Base-by-base conservation (phyloP, 1,140 invertebrate genomes). In the Lanistes nyassanus region DNA sequence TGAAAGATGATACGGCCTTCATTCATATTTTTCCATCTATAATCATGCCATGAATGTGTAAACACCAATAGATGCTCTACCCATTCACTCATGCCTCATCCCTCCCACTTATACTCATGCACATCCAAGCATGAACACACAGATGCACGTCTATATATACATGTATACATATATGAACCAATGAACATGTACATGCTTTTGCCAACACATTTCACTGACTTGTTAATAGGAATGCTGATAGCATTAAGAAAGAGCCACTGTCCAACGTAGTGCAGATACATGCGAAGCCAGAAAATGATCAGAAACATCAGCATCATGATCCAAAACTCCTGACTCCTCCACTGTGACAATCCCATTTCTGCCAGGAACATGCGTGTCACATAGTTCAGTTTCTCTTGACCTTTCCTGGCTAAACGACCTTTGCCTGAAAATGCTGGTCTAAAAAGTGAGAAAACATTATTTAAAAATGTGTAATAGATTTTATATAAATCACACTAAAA, bases 271-370 rank as follows among this genome's bases (percentile, higher is more conserved):
- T 87, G 86, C 29, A 84, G 71, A 74, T 80, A 87, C 70, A 85
- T 81, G 19, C 85, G 69, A 26, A 88, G 73, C 79, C 87, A 88
- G 76, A 84, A 86, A 2, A 85, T 78, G 29, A 87, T 37, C 11
- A 86, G 77, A 56, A 88, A 83, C 81, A 88, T 76, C n/a, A 87
- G 55, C 56, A 87, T 65, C 86, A 87, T 88, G 29, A 81, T 83
- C 87, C 87, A 88, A 81, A 88, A 88, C 74, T 88, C 86, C 31
- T 81, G 75, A 75, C 84, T 86, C 21, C 84, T 75, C 86, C 87
- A 88, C 79, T 87, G 84, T 9, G 86, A 85, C 34, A 88, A 73
- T 13, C 87, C 87, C 31, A 87, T 75, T 77, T 88, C 87, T 0
- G 86, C 83, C 36, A 87, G 68, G 53, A 87, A 84, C 82, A 83